A percentile compares a stretch with the other conserved stretches of the same genome.
Conservation (phyloP, 2,113 vertebrate species). For the Gallinago paraguaiae region DNA sequence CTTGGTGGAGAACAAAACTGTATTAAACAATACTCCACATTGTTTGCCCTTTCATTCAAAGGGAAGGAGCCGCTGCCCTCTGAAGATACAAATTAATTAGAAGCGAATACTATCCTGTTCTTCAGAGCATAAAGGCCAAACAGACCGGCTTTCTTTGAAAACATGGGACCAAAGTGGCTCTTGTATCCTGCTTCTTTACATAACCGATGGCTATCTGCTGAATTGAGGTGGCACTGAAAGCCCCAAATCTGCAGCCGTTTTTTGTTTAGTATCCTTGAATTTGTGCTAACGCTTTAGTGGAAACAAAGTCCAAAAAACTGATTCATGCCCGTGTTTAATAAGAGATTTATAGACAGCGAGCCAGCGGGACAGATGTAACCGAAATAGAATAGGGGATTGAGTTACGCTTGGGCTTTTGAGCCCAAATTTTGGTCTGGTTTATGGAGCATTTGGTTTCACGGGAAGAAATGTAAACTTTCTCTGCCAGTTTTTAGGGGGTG, state of each 20-base stretch:
- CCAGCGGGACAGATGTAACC: background rate
- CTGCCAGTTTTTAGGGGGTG: background rate
- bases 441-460: background rate
- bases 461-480: background rate
- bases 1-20: slow-evolving; percentile 32
- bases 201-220: slow-evolving; percentile 47
- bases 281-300: background rate
- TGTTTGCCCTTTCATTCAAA: slow-evolving; percentile 49
- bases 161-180: slow-evolving; percentile 48
- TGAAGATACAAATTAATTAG: slow-evolving; percentile 66
- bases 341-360: background rate
- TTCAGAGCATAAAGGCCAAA: slow-evolving; percentile 47
- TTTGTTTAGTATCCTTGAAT: background rate
- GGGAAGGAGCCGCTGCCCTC: slow-evolving; percentile 64
- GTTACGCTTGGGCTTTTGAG: background rate
- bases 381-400: background rate
- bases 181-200: slow-evolving; percentile 51
- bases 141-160: slow-evolving; percentile 52
- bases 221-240: background rate
- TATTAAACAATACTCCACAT: slow-evolving; percentile 45
- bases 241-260: background rate
- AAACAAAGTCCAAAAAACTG: background rate
- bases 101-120: slow-evolving; percentile 55
- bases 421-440: background rate
- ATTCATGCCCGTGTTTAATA: background rate